Evolutionary conservation across 2,888 invertebrate genomes (phyloP), one percentile per base, ranked within the genome.

Genomic region (Galeruca laticollis): DNA sequence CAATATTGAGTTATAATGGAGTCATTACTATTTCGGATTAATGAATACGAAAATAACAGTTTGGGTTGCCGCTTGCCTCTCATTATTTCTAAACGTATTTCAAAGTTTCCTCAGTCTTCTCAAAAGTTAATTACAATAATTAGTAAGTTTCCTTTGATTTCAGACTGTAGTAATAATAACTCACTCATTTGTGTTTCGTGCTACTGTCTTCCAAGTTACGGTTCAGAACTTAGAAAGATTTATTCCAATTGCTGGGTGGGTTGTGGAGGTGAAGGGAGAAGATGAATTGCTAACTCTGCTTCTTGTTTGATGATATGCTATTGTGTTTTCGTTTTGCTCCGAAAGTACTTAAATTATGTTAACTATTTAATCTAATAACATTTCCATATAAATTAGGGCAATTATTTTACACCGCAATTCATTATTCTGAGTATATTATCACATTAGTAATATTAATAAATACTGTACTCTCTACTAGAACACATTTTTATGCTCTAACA

Each of bases 91-190:
- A n/a, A 59, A 65, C 49, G 57, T 59, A 65, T 65, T 65, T 59
- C 37, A 49, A 57, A n/a, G 57, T 47, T 35, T 65, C 65, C 35
- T 59, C 65, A n/a, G n/a, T n/a, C n/a, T n/a, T n/a, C n/a, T n/a
- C n/a, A n/a, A 52, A 65, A 65, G 65, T 65, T 65, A 65, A 65
- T 65, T 65, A 59, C 59, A 65, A 65, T 59, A 65, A 65, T 65
- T 65, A 65, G 65, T 59, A 35, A 65, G 57, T 59, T 65, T 49
- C 65, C 65, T 65, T 65, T 59, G 65, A 65, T 59, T 65, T n/a
- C 20, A 59, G 65, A 65, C 56, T 59, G 65, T 59, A 59, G 59
- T 65, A 65, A 65, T 65, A 59, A 65, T 59, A 59, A 59, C 51
- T 59, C 49, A 49, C 37, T 65, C 59, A 59, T 65, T 65, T 65